Evolutionary conservation across 2,888 invertebrate species (phyloP), one percentile per base, ranked within the genome.

Genomic region (Agrotis ipsilon): DNA sequence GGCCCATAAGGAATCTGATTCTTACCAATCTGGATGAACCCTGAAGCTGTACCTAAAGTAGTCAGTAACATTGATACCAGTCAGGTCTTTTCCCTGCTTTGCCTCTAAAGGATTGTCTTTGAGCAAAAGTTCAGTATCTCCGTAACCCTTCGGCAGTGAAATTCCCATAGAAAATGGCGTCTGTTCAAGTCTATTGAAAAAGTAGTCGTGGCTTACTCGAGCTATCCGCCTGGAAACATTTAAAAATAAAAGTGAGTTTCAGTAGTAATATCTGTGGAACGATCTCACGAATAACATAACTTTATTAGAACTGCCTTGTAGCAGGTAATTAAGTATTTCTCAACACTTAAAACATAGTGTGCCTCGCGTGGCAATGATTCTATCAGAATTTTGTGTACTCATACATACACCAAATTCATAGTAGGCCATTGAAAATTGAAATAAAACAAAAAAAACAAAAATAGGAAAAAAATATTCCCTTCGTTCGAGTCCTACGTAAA

Each of bases 141-240:
- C 99, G 89, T 99, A 99, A 1, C 96, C 97, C 85, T 97, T 97
- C 0, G 99, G 99, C 82, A 99, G 93, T 0, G 98, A 98, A 74
- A 99, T 97, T 1, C 98, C 99, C 91, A 99, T 96, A 0, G 98
- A 98, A 92, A 99, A 99, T 0, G 99, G 98, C 0, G 98, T 98
- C 55, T 97, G 97, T n/a, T 97, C 97, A 55, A 99, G 93, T 49
- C 98, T 97, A 16, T 98, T 97, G 92, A 97, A 98, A 93, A 98
- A 98, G 91, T 98, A 99, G 91, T 98, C 97, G 88, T 98, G 97
- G 78, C 97, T 97, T 85, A 98, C 98, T 81, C 98, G 96, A 2
- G 98, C 97, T 59, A 98, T 98, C 64, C 99, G 90, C 92, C 96
- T 96, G 90, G 14, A 82, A 71, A 64, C 16, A 64, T 51, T n/a